phyloP scores from a whole-genome alignment of 2,797 vertebrate genomes.

The Allobates femoralis region DNA sequence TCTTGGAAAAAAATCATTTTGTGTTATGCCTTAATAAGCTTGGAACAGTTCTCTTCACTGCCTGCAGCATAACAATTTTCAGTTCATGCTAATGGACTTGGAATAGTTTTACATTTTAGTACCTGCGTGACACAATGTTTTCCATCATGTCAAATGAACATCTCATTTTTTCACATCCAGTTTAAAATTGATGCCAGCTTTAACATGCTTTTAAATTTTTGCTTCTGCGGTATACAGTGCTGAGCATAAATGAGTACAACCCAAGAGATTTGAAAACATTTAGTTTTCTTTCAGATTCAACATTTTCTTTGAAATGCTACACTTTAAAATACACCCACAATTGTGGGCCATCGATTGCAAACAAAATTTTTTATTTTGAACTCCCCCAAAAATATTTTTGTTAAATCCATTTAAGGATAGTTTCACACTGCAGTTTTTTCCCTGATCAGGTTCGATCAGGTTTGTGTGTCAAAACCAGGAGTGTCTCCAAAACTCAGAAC shows the following conservation, averaged over 20 bases:
- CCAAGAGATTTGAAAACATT: too few relatives aligned
- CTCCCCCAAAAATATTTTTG: too few relatives aligned
- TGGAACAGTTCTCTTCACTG: slow-evolving; percentile 32
- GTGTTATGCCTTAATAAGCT: slow-evolving; percentile 40
- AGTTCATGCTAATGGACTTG: slow-evolving; percentile 31
- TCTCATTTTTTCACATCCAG: slow-evolving; percentile 16
- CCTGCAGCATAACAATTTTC: slow-evolving; percentile 47
- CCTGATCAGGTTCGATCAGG: too few relatives aligned
- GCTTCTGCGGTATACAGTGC: neutral
- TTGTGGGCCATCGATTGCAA: too few relatives aligned
- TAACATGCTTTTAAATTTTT: neutral
- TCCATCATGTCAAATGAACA: slow-evolving; percentile 31
- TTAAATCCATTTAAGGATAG: too few relatives aligned
- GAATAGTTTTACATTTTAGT: slow-evolving; percentile 40
- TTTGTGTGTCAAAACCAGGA: too few relatives aligned
- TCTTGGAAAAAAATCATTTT: slow-evolving; percentile 24
- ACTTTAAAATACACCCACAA: too few relatives aligned
- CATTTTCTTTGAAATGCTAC: too few relatives aligned
- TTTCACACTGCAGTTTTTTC: too few relatives aligned
- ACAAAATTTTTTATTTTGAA: too few relatives aligned
- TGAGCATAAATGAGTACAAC: neutral
- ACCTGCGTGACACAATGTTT: slow-evolving; percentile 30
- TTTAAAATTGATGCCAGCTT: neutral
- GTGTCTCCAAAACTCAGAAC: too few relatives aligned
- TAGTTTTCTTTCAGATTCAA: too few relatives aligned